phyloP scores from a whole-genome alignment of 2,797 vertebrate genomes.

The Streptopelia turtur region DNA sequence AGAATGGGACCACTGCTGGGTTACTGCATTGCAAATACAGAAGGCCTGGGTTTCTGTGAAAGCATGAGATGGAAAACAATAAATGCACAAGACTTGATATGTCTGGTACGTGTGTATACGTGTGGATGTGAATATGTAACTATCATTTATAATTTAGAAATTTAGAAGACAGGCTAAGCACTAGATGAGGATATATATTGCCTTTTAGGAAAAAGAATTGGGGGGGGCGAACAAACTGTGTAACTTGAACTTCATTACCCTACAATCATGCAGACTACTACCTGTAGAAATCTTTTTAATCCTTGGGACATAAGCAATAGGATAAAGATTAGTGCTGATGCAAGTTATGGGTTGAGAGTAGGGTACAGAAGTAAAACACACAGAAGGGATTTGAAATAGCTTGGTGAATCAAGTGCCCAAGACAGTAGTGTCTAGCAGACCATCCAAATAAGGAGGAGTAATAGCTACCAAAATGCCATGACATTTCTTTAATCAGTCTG shows the following conservation, averaged over 20 bases:
- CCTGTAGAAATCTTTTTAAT: background rate
- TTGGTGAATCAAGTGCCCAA: background rate
- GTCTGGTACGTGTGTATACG: background rate
- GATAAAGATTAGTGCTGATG: background rate
- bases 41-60: background rate
- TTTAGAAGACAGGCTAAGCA: background rate
- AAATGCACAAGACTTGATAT: background rate
- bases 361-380: background rate
- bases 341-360: background rate
- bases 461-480: background rate
- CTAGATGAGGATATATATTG: background rate
- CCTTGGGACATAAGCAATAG: background rate
- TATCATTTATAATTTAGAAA: background rate
- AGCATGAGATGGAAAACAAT: background rate
- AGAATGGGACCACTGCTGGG: background rate
- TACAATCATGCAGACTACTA: background rate
- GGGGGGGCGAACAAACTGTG: background rate
- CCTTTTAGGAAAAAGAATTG: background rate
- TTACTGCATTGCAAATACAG: background rate
- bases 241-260: background rate
- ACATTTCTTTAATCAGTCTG: background rate
- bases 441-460: background rate
- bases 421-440: background rate
- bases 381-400: background rate
- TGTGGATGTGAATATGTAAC: background rate